phyloP scores from a whole-genome alignment of 1,140 invertebrate genomes.

The Zaprionus ghesquierei region DNA sequence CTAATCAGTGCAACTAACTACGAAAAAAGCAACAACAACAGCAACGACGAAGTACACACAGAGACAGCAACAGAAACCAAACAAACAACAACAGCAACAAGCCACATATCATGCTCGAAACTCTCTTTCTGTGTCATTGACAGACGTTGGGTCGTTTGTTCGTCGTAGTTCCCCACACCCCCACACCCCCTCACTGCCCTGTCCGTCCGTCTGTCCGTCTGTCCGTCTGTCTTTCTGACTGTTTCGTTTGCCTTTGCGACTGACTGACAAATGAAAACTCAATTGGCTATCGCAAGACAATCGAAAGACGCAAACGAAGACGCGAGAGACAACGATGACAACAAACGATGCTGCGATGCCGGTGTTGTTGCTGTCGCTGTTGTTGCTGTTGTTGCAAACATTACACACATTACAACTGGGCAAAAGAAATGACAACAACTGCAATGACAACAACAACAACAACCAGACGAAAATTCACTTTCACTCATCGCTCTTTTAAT shows the following conservation, averaged over 20 bases:
- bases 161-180: constrained; percentile 1
- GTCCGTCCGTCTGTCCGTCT: constrained; percentile 10
- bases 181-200: neutral
- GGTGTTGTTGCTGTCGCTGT: constrained; percentile 24
- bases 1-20: constrained; percentile 70
- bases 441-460: constrained; percentile 16
- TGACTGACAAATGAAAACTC: constrained; percentile 80
- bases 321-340: constrained; percentile 37
- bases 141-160: constrained; percentile 59
- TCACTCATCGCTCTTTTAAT: constrained; percentile 75
- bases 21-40: constrained; percentile 18
- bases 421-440: constrained; percentile 73
- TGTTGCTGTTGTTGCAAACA: constrained; percentile 62
- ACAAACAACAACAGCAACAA: constrained; percentile 45
- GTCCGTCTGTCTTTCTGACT: constrained; percentile 52
- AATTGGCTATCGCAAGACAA: constrained; percentile 79
- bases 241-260: constrained; percentile 29
- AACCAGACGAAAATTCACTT: constrained; percentile 72
- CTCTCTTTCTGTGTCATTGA: constrained; percentile 80
- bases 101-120: constrained; percentile 74
- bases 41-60: constrained; percentile 30
- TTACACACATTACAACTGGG: constrained; percentile 75
- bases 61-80: constrained; percentile 11
- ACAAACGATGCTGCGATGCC: constrained; percentile 30
- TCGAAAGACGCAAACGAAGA: constrained; percentile 67